phyloP scores from a whole-genome alignment of 2,797 vertebrate species.

The Sphaeramia orbicularis region DNA sequence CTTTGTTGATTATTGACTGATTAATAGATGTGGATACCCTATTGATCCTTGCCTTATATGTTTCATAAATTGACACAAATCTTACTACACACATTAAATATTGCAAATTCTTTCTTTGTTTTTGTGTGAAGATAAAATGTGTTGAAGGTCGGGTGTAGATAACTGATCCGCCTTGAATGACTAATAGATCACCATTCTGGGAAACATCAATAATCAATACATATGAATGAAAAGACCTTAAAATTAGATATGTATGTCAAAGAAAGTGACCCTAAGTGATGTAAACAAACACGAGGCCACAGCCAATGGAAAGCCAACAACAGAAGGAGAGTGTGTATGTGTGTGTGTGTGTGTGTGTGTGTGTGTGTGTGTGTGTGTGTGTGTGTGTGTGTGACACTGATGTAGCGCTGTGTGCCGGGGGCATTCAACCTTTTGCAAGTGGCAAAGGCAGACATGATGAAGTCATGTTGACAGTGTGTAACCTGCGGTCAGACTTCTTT shows the following conservation, averaged over 20 bases:
- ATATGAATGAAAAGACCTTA: constrained; percentile 6
- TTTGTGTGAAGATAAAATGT: too few species aligned
- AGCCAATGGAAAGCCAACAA: constrained; percentile 23
- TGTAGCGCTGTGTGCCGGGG: constrained; percentile 58
- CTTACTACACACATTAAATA: too few species aligned
- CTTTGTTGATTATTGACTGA: too few species aligned
- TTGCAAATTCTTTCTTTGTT: too few species aligned
- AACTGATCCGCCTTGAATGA: constrained; percentile 8
- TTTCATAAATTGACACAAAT: too few species aligned
- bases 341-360: too few species aligned
- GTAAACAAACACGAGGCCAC: constrained; percentile 53
- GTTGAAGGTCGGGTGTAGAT: too few species aligned
- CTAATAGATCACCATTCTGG: constrained; percentile 15
- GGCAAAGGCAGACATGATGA: constrained; percentile 83
- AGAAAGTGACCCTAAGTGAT: constrained; percentile 40
- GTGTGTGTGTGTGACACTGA: constrained; percentile 51
- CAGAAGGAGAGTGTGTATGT: too few species aligned
- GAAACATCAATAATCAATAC: constrained; percentile 29
- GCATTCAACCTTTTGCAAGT: constrained; percentile 81
- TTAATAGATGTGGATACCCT: too few species aligned
- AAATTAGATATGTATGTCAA: constrained; percentile 44
- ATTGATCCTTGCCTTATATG: too few species aligned
- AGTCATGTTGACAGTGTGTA: constrained; percentile 76
- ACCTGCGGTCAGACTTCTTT: constrained; percentile 66
- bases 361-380: too few species aligned